A percentile compares a stretch with the other conserved stretches of the same genome.
phyloP scores from a whole-genome alignment of 2,113 vertebrate species.

The Marcusenius ussheri region DNA sequence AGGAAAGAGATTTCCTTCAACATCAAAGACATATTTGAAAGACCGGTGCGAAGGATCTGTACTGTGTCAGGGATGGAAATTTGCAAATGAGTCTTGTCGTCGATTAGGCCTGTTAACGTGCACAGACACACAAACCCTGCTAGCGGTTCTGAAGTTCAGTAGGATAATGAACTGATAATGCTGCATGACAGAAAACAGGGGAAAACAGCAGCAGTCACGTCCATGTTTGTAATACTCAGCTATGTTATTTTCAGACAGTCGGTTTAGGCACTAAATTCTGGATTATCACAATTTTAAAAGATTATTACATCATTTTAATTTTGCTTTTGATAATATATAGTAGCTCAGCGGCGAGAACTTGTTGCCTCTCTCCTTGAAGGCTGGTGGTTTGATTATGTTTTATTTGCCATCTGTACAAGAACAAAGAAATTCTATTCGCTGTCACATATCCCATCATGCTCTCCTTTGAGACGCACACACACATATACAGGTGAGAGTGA shows the following conservation, averaged over 20 bases:
- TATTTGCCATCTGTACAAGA: not conserved
- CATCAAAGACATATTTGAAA: slow-evolving; percentile 14
- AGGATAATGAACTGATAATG: not conserved
- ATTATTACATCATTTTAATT: not conserved
- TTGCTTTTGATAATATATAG: not conserved
- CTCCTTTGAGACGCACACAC: not conserved
- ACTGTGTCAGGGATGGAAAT: not conserved
- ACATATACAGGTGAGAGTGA: not conserved
- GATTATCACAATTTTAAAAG: not conserved
- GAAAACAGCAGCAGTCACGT: not conserved
- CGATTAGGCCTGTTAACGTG: not conserved
- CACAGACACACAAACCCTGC: not conserved
- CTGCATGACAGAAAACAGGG: not conserved
- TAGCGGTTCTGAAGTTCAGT: too few species aligned
- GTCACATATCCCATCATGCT: not conserved
- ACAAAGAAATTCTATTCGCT: not conserved
- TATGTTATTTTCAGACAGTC: not conserved
- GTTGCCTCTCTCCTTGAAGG: not conserved
- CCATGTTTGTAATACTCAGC: not conserved
- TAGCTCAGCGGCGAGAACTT: not conserved
- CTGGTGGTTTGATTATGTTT: not conserved
- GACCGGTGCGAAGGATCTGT: not conserved
- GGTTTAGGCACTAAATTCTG: not conserved
- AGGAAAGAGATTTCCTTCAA: not conserved
- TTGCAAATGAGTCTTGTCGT: slow-evolving; percentile 9